A percentile compares a stretch with the other conserved stretches of the same genome.
These are phyloP conservation scores for Salvelinus namaycush DNA, from an alignment of 2,113 vertebrate species.

Conservation along the genomic window DNA sequence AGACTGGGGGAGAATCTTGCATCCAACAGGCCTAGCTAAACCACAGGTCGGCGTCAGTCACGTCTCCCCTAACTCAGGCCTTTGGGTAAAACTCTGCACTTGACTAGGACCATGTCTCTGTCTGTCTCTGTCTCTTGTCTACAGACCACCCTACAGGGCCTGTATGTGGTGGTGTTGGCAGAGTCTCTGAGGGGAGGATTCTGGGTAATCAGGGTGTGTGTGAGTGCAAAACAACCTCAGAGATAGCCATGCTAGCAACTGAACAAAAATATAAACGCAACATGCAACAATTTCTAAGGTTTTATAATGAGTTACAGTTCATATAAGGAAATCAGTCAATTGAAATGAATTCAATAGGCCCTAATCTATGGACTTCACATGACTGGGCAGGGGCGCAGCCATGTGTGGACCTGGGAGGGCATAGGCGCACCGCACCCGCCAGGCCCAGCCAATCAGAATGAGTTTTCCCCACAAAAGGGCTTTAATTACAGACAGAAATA, in stretches of 20 bases:
- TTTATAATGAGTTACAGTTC: background rate
- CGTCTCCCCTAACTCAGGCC: constrained; percentile 18
- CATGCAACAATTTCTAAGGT: background rate
- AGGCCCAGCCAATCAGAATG: too few relatives aligned
- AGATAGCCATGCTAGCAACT: background rate
- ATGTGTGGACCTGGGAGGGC: too few relatives aligned
- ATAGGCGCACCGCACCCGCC: too few relatives aligned
- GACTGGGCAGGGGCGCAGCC: too few relatives aligned
- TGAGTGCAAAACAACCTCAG: background rate
- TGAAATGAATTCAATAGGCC: too few relatives aligned
- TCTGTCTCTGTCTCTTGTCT: background rate
- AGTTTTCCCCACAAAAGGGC: too few relatives aligned
- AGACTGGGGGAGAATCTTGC: background rate
- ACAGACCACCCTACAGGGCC: background rate
- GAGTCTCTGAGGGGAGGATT: constrained; percentile 4
- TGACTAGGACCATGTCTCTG: constrained; percentile 27
- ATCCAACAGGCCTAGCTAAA: background rate
- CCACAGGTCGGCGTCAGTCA: background rate
- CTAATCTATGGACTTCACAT: background rate
- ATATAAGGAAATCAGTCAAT: background rate
- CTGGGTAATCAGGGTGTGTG: background rate
- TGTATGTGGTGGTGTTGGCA: constrained; percentile 20
- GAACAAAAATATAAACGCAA: background rate
- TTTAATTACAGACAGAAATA: too few relatives aligned
- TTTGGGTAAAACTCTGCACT: constrained; percentile 45